Evolutionary conservation across 2,113 vertebrate species (phyloP).

Genomic region (Psammodynastes pulverulentus): DNA sequence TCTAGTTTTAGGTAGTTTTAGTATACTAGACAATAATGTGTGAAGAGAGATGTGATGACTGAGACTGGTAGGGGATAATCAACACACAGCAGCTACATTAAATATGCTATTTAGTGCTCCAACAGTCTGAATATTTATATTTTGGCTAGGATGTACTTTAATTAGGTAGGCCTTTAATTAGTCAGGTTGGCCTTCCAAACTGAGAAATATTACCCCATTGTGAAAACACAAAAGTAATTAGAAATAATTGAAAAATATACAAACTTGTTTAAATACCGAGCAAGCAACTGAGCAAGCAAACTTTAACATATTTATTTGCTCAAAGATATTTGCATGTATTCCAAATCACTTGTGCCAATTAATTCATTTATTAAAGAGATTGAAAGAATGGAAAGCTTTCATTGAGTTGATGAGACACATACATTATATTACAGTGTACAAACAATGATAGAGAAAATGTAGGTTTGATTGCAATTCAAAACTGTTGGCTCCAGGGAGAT

Average conservation of each 20-base stretch:
- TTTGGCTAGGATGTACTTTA: not conserved
- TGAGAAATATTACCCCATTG: not conserved
- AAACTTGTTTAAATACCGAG: slow-evolving; percentile 20
- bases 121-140: not conserved
- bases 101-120: not conserved
- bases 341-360: slow-evolving; percentile 39
- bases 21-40: not conserved
- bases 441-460: not conserved
- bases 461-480: not conserved
- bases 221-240: slow-evolving; percentile 19
- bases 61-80: not conserved
- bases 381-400: slow-evolving; percentile 50
- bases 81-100: not conserved
- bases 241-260: slow-evolving; percentile 33
- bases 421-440: slow-evolving; percentile 26
- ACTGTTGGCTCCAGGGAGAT: not conserved
- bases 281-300: slow-evolving; percentile 33
- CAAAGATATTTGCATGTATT: slow-evolving; percentile 46
- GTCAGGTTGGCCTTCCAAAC: slow-evolving; percentile 3
- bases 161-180: not conserved
- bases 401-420: slow-evolving; percentile 12
- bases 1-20: not conserved
- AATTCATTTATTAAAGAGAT: slow-evolving; percentile 53
- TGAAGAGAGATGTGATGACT: not conserved
- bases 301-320: slow-evolving; percentile 44